phyloP scores from a whole-genome alignment of 2,113 vertebrate species.

The Vanacampus margaritifer region DNA sequence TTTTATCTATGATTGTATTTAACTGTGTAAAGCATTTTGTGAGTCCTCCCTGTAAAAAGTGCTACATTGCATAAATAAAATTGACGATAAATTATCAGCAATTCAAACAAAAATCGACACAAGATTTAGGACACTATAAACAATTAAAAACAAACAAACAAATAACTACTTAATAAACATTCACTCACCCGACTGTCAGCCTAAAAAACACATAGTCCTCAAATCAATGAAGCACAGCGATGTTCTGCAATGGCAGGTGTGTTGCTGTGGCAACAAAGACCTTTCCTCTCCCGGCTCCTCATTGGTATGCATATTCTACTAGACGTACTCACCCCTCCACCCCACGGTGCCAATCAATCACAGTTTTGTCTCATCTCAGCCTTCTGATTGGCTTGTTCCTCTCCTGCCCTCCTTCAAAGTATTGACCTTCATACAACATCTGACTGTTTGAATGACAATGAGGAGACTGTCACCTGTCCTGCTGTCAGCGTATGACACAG shows the following conservation, averaged over 20 bases:
- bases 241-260: conserved; percentile 55
- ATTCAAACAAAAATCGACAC: not conserved
- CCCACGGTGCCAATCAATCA: conserved; percentile 55
- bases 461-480: conserved; percentile 50
- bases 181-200: conserved; percentile 12
- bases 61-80: not conserved
- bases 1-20: not conserved
- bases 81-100: not conserved
- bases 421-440: conserved; percentile 62
- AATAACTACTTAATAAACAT: not conserved
- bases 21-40: not conserved
- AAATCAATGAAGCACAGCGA: conserved; percentile 48
- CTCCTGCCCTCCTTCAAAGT: conserved; percentile 51
- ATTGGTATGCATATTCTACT: conserved; percentile 64
- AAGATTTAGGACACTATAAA: not conserved
- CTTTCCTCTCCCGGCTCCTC: conserved; percentile 57
- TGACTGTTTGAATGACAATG: conserved; percentile 54
- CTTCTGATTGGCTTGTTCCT: conserved; percentile 63
- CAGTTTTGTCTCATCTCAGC: conserved; percentile 50
- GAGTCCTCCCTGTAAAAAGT: not conserved
- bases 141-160: not conserved
- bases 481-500: conserved; percentile 24
- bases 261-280: conserved; percentile 65
- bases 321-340: conserved; percentile 9
- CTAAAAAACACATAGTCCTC: conserved; percentile 35